These are phyloP conservation scores for Chromis chromis DNA, from an alignment of 2,797 vertebrate genomes.

Conservation along the genomic window DNA sequence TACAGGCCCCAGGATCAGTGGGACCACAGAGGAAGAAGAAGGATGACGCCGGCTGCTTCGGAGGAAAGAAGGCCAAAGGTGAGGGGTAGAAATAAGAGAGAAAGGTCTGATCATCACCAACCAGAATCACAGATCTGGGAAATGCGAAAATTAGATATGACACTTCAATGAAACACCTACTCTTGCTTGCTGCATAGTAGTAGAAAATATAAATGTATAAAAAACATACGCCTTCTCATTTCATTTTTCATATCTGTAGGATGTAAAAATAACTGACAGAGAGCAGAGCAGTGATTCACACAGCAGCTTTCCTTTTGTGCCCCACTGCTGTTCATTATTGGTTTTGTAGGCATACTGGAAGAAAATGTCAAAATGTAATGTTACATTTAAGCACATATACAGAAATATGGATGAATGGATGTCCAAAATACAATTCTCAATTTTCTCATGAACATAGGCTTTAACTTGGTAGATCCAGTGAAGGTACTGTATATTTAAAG, in stretches of 20 bases:
- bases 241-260: slow-evolving; percentile 1
- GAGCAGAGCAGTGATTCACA: slow-evolving; percentile 5
- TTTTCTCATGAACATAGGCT: too few species aligned
- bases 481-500: too few species aligned
- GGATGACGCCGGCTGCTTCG: slow-evolving; percentile 96
- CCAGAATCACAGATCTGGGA: not conserved
- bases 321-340: not conserved
- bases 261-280: slow-evolving; percentile 2
- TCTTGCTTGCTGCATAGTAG: too few species aligned
- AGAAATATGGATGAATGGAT: not conserved
- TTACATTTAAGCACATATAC: not conserved
- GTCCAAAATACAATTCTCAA: not conserved
- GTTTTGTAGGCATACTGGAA: not conserved
- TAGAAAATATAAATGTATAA: not conserved
- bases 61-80: slow-evolving; percentile 99
- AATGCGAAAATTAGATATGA: not conserved
- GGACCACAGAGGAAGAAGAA: slow-evolving; percentile 94
- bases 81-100: slow-evolving; percentile 30
- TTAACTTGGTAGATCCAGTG: too few species aligned
- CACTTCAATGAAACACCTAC: not conserved
- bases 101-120: not conserved
- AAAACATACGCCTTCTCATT: not conserved
- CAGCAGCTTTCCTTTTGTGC: not conserved
- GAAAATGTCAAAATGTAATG: not conserved
- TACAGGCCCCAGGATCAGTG: slow-evolving; percentile 82